Base-by-base conservation (phyloP, 2,113 vertebrate species). In the Petrocephalus microphthalmus region DNA sequence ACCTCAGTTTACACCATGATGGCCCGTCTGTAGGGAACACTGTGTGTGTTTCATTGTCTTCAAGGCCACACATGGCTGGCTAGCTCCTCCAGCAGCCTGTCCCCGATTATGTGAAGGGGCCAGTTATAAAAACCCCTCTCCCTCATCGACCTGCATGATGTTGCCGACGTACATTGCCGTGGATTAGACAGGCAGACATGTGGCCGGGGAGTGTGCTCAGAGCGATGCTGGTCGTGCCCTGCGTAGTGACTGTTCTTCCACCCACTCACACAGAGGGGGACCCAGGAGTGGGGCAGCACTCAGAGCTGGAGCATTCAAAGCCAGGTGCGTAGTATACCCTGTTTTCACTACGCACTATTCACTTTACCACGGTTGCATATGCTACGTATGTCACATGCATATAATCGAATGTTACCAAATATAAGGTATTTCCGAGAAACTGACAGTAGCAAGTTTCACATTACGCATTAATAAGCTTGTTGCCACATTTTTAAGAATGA, bases 21-120 rank as follows among this genome's bases (percentile, higher is more conserved):
- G 20, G n/a, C 88, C 22, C 81, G 15, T 84, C 10, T 67, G 37
- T 54, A 33, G 20, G 45, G 52, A 74, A 74, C 60, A 54, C 33
- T 71, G 37, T 17, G 20, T n/a, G 25, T 54, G 81, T 89, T 64
- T 86, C 54, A 42, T 83, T 83, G 90, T 84, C 87, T 81, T 84
- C 94, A 95, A 96, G 93, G 94, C 84, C 88, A 92, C 93, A 89
- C 52, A 22, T 64, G 89, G 22, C 54, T 91, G 84, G 84, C 20
- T 7, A 57, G 87, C 42, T 91, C 84, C 90, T 91, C 91, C 92
- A 91, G 91, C 89, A 86, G 56, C 20, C 11, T 88, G 90, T 84
- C 85, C 64, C 78, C 47, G 29, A 2, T 88, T 88, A 90, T 89
- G 91, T 90, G 90, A 85, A 85, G 81, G 87, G 88, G 87, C 82